These are phyloP conservation scores for Orius laevigatus DNA, from an alignment of 1,140 invertebrate species.

Conservation along the genomic window DNA sequence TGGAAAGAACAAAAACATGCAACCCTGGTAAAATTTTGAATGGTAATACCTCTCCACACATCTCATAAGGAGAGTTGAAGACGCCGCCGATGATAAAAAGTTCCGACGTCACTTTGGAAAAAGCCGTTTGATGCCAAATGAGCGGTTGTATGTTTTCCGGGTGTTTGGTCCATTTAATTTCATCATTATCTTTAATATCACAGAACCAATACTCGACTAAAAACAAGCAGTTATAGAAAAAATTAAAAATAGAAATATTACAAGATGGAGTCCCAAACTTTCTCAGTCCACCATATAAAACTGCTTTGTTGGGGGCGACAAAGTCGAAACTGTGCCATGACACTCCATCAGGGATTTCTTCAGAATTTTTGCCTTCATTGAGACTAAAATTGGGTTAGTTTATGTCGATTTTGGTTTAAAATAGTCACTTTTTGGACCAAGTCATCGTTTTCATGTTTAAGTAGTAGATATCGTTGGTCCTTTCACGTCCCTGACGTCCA, in stretches of 20 bases:
- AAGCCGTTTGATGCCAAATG: constrained; percentile 20
- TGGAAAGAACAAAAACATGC: background rate
- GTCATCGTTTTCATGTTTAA: constrained; percentile 28
- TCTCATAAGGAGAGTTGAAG: constrained; percentile 15
- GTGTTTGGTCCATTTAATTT: constrained; percentile 6
- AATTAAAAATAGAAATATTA: background rate
- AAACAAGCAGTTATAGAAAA: constrained; percentile 4
- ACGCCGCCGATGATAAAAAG: constrained; percentile 21
- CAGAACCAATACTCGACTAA: constrained; percentile 20
- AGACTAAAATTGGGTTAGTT: constrained; percentile 15
- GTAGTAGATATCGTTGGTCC: constrained; percentile 32
- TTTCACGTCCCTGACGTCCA: constrained; percentile 25
- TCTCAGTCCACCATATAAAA: constrained; percentile 31
- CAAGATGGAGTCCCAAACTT: background rate
- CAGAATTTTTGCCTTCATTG: constrained; percentile 6
- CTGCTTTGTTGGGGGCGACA: constrained; percentile 21
- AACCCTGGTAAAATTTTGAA: background rate
- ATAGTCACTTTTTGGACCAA: constrained; percentile 30
- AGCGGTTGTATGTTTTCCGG: constrained; percentile 11
- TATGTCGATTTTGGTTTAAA: background rate
- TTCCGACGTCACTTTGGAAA: constrained; percentile 13
- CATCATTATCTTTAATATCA: background rate
- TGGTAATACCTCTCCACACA: constrained; percentile 13
- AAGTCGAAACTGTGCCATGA: constrained; percentile 32
- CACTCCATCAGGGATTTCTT: constrained; percentile 24